Base-by-base conservation (phyloP, 2,113 vertebrate genomes). In the Orycteropus afer region DNA sequence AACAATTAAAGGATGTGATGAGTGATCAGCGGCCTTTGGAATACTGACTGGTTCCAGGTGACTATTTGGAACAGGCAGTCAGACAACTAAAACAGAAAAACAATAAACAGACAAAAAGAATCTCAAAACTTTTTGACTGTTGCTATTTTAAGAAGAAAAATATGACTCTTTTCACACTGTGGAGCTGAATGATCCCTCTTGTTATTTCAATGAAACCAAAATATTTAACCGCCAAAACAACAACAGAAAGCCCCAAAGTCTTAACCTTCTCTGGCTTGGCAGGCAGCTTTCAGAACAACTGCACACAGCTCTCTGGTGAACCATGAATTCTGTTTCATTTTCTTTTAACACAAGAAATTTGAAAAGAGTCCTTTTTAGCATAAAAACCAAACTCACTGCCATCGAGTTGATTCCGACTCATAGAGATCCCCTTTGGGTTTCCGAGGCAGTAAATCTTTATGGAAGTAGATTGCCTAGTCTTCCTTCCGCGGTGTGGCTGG, bases 121-220 rank as follows among this genome's bases (percentile, higher is more conserved):
- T 10, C 23, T 40, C 2, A 71, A 57, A 86, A 83, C 53, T 40
- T 67, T 86, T 67, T 86, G 93, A 92, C 81, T 76, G 74, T 67
- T 91, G 57, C 61, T 94, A 71, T 96, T 94, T 90, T 96, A 96
- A 96, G 91, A 67, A 95, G 92, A 96, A 97, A 81, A 97, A 83
- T 74, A 89, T 67, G 86, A 65, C 59, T 87, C 57, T 96, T 94
- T 90, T 59, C 65, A 91, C 59, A 79, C 61, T 47, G 32, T 40
- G 37, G 47, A 40, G 55, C 42, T 63, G 74, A 96, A 96, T 49
- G 91, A 91, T 57, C 71, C 61, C 91, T 96, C 65, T 86, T 37
- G 79, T 87, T 96, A 96, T 94, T 96, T 88, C 53, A 69, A 69
- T 53, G 91, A 97, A 97, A 97, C 59, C 85, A 55, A 96, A 96